Base-by-base conservation (phyloP, 2,797 vertebrate genomes). In the Sebastes kiyomatsui region DNA sequence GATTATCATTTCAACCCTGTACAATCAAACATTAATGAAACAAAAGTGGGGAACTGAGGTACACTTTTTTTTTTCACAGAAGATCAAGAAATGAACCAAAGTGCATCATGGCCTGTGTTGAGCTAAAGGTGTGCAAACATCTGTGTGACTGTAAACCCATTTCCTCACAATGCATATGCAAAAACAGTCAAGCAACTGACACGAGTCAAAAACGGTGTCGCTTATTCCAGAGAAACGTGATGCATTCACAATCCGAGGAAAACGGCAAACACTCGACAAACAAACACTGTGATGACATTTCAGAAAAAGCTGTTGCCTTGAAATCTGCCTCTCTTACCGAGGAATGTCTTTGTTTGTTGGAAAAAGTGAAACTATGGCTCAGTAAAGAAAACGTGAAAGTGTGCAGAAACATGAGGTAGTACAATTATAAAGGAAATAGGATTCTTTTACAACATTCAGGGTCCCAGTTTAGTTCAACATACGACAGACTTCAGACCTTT, bases 361-460 rank as follows among this genome's bases (percentile, higher is more conserved):
- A 54, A 75, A 33, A 54, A 35, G 14, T 16, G 0, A 54, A 65
- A 78, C 38, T 13, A 81, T 33, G 76, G 69, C 77, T 82, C 67
- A 79, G 58, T n/a, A 62, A 70, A 72, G 35, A 68, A 77, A 75
- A 77, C 25, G 35, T 76, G 35, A 65, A 77, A 75, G 75, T 46
- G 42, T 76, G 75, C 76, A 83, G 72, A 74, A 56, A 85, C 66
- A 79, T 28, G 90, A 92, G 90, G 91, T 91, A 92, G 91, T 54
- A 79, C 59, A 75, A 70, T 67, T 25, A 42, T 38, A 70, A 77
- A 67, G 62, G 9, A 75, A 56, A 55, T 2, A 35, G 5, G 27
- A 71, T 59, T 68, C 20, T 54, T 10, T 49, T 14, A 16, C 52
- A 13, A 27, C 11, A n/a, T 23, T 30, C 14, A 30, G 60, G 55